Evolutionary conservation across 2,888 invertebrate genomes (phyloP), one percentile per base, ranked within the genome.

Genomic region (Lacanobia oleracea): DNA sequence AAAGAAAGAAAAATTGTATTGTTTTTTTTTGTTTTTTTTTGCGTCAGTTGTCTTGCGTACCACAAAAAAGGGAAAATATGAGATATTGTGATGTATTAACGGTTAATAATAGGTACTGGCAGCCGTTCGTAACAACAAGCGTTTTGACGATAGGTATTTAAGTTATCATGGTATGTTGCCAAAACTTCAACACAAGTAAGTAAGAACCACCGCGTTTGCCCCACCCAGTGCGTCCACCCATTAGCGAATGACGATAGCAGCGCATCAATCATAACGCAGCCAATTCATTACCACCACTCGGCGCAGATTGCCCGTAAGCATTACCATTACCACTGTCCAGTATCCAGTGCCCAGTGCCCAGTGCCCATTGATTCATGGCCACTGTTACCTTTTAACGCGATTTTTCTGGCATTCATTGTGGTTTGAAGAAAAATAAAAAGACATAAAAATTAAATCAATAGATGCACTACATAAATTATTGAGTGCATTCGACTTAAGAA

Each of bases 261-360:
- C 91, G 88, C 93, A 95, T 95, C 95, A 92, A 95, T 95, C 95
- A 95, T 93, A 88, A 86, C 76, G 82, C 88, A 90, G 92, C 94
- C 95, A 95, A 95, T 95, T 95, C 95, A 95, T 95, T 95, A 95
- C 92, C 91, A 86, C 91, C 94, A 94, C 94, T 94, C 90, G 91
- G 86, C 92, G 91, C 95, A 94, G 94, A 95, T 94, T 95, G 95
- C 89, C 75, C 80, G 79, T 72, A 79, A 75, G 72, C 75, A 79
- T 81, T 76, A 71, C 75, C 61, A 68, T 72, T 79, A 79, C 62
- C 43, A 72, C 43, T 59, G 66, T 3, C 62, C 45, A 59, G 74
- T 73, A 79, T 56, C 79, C 77, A 70, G 23, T 48, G 37, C 7
- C 62, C 45, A 72, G 48, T 60, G 66, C 16, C 51, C 63, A 62